Evolutionary conservation across 2,888 invertebrate species (phyloP).

Genomic region (Bombylius discolor): DNA sequence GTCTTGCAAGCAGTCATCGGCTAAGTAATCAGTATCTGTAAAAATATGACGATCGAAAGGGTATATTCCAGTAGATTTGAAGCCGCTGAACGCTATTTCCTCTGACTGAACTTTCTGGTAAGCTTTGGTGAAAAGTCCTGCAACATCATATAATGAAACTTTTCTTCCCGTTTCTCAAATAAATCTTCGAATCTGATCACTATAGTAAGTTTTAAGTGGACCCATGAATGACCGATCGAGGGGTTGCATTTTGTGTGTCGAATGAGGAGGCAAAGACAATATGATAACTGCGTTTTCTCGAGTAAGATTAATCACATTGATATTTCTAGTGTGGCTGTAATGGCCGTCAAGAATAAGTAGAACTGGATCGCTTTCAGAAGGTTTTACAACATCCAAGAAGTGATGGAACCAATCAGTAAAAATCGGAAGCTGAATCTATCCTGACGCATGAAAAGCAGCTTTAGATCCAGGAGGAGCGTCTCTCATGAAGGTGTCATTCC

Average conservation of each 20-base stretch:
- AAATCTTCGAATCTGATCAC: constrained; percentile 11
- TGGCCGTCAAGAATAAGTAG: constrained; percentile 14
- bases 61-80: constrained; percentile 11
- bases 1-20: background rate
- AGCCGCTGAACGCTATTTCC: constrained; percentile 12
- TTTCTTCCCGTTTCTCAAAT: constrained; percentile 7
- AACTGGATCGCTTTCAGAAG: constrained; percentile 8
- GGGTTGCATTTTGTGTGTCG: constrained; percentile 8
- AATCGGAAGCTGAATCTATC: background rate
- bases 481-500: constrained; percentile 4
- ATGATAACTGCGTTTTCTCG: constrained; percentile 8
- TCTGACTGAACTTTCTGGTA: constrained; percentile 11
- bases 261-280: constrained; percentile 12
- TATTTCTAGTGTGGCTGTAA: constrained; percentile 13
- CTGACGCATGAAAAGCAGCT: constrained; percentile 1
- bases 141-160: constrained; percentile 9
- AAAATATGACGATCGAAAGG: constrained; percentile 12
- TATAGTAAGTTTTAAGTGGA: constrained; percentile 12
- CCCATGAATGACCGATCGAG: constrained; percentile 14
- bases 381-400: constrained; percentile 3
- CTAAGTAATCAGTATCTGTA: constrained; percentile 12
- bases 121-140: constrained; percentile 9
- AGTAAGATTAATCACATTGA: constrained; percentile 10
- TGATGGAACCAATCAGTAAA: background rate
- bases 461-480: constrained; percentile 5